phyloP scores from a whole-genome alignment of 1,140 invertebrate genomes.

The Drosophila pseudoananassae region DNA sequence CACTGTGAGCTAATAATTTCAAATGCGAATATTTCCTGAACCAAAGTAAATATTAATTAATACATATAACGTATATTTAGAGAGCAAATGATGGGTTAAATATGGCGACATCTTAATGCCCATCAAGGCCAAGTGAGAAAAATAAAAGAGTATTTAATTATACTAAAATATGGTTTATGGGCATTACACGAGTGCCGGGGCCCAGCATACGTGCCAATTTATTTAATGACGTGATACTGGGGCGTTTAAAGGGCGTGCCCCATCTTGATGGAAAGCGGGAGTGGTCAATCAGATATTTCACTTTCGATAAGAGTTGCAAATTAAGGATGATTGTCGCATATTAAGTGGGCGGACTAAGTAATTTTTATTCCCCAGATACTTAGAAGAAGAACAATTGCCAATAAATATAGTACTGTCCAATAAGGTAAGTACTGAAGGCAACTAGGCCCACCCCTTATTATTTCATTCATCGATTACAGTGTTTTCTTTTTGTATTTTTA shows the following conservation, averaged over 20 bases:
- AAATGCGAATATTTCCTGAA: constrained; percentile 37
- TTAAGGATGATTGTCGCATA: constrained; percentile 6
- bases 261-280: background rate
- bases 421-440: constrained; percentile 2
- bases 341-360: background rate
- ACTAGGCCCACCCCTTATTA: background rate
- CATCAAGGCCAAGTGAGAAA: constrained; percentile 44
- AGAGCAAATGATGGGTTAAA: constrained; percentile 27
- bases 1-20: constrained; percentile 43
- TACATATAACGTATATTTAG: constrained; percentile 20
- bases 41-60: constrained; percentile 37
- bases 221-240: constrained; percentile 28
- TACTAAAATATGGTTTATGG: constrained; percentile 62
- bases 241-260: constrained; percentile 2
- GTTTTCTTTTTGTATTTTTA: constrained; percentile 3
- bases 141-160: constrained; percentile 42
- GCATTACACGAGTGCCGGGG: constrained; percentile 13
- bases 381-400: constrained; percentile 21
- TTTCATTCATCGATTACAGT: constrained; percentile 13
- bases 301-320: constrained; percentile 17
- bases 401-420: constrained; percentile 22
- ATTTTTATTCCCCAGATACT: background rate
- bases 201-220: constrained; percentile 37
- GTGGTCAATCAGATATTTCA: constrained; percentile 12
- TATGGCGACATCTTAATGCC: constrained; percentile 59